Percentiles rank a stretch among this genome's conserved stretches.
Evolutionary conservation across 2,797 vertebrate species (phyloP).

Genomic region (Petrocephalus sullivani): DNA sequence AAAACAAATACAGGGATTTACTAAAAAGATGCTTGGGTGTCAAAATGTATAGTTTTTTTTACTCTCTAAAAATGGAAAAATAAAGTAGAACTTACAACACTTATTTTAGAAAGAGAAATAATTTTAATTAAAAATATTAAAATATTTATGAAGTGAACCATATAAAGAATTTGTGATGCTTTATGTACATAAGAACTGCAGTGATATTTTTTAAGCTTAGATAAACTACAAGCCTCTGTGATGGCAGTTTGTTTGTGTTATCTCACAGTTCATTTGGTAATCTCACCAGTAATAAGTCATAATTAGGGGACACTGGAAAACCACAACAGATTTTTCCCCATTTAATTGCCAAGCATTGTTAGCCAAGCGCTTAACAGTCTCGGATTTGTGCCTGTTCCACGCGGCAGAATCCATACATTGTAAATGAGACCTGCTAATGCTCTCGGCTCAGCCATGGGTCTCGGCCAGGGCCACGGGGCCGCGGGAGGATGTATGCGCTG

Average conservation of each 20-base stretch:
- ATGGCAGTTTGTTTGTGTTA: conserved; percentile 37
- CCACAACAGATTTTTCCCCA: conserved; percentile 41
- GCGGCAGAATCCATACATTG: conserved; percentile 58
- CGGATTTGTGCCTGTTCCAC: conserved; percentile 60
- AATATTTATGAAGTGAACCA: neutral
- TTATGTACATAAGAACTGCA: neutral
- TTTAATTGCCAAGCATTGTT: conserved; percentile 53
- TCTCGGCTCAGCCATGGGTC: conserved; percentile 39
- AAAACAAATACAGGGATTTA: neutral
- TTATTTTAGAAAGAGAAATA: neutral
- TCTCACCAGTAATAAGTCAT: conserved; percentile 35
- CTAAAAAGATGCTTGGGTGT: neutral
- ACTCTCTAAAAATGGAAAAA: neutral
- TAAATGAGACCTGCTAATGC: conserved; percentile 63
- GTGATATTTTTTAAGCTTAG: neutral
- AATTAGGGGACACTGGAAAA: conserved; percentile 45
- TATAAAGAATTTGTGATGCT: neutral
- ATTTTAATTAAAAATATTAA: neutral
- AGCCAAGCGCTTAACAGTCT: conserved; percentile 60
- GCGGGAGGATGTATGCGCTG: neutral
- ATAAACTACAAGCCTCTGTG: conserved; percentile 27
- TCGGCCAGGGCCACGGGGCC: conserved; percentile 12
- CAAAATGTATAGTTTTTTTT: neutral
- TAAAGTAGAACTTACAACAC: neutral
- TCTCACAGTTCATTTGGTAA: conserved; percentile 38